phyloP scores from a whole-genome alignment of 2,888 invertebrate species.

The Acleris sparsana region DNA sequence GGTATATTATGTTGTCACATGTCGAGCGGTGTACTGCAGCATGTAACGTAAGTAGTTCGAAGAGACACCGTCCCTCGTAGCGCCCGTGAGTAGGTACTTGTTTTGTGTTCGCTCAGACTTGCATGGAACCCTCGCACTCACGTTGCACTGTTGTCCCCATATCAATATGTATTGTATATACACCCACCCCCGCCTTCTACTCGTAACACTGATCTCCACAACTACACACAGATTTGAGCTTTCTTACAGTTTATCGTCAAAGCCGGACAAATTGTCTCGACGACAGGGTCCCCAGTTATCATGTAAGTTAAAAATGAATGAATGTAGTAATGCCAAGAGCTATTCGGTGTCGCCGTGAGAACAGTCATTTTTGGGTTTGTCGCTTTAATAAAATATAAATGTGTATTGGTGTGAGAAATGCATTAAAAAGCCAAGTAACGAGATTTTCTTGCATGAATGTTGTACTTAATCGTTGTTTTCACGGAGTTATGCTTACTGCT shows the following conservation, averaged over 20 bases:
- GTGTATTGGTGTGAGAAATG: slow-evolving; percentile 36
- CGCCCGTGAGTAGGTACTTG: slow-evolving; percentile 48
- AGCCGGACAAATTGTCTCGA: neutral
- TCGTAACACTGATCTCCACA: neutral
- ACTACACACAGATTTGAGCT: slow-evolving; percentile 12
- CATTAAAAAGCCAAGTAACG: slow-evolving; percentile 68
- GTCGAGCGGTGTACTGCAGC: slow-evolving; percentile 42
- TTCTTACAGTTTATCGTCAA: slow-evolving; percentile 21
- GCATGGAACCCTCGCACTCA: slow-evolving; percentile 52
- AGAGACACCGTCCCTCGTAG: slow-evolving; percentile 67
- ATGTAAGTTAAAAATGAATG: neutral
- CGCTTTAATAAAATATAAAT: slow-evolving; percentile 8
- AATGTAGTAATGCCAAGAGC: slow-evolving; percentile 1
- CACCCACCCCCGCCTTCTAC: neutral
- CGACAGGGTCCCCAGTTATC: slow-evolving; percentile 2
- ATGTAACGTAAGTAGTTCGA: slow-evolving; percentile 71
- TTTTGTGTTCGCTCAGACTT: slow-evolving; percentile 53
- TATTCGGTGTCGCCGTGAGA: neutral
- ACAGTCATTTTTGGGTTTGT: slow-evolving; percentile 1
- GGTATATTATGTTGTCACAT: slow-evolving; percentile 37
- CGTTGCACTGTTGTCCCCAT: slow-evolving; percentile 49
- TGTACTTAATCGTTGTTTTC: slow-evolving; percentile 44
- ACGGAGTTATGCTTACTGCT: slow-evolving; percentile 33
- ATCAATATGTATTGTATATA: slow-evolving; percentile 28
- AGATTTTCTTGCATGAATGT: slow-evolving; percentile 83